Evolutionary conservation across 2,113 vertebrate genomes (phyloP), one percentile per base, ranked within the genome.

Genomic region (Candoia aspera): DNA sequence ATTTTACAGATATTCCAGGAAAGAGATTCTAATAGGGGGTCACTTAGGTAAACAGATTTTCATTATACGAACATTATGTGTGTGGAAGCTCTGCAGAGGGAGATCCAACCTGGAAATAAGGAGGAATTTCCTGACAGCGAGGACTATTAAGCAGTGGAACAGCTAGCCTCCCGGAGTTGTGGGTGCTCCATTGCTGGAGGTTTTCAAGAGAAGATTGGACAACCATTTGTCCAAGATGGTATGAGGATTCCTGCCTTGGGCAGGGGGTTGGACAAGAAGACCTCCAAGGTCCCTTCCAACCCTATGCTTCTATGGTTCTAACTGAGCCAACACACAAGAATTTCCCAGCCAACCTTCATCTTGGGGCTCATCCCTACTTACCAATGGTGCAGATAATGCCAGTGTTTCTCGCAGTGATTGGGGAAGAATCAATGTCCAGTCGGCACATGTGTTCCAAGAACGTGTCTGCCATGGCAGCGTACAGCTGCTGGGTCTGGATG

Each of bases 371-470:
- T 0, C 9, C 12, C 26, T 3, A 94, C 98, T 89, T 96, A 99
- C 99, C 99, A 0, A 99, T 99, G 93, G 99, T 99, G 96, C 99
- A 99, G 97, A 99, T 98, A 97, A 99, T 99, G 97, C 99, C 99
- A 0, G 99, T 99, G 98, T 99, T 99, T 24, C 99, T 98, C 8
- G 99, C 98, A 0, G 97, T 98, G 90, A 98, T 98, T 1, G 99
- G 99, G 15, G 98, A 97, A 0, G 99, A 99, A 96, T 99, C 99
- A 0, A 99, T 99, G 97, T 99, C 99, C 97, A 99, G 96, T 93
- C 99, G 98, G 91, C 99, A 99, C 98, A 99, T 97, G 96, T 99
- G 99, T 96, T 99, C 99, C 93, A 99, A 95, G 93, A 98, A 98
- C 0, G 99, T 99, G 96, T 99, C 99, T 0, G 99, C 99, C 98